These are phyloP conservation scores for Clusia tigrina DNA, from an alignment of 2,888 invertebrate species.

Conservation along the genomic window DNA sequence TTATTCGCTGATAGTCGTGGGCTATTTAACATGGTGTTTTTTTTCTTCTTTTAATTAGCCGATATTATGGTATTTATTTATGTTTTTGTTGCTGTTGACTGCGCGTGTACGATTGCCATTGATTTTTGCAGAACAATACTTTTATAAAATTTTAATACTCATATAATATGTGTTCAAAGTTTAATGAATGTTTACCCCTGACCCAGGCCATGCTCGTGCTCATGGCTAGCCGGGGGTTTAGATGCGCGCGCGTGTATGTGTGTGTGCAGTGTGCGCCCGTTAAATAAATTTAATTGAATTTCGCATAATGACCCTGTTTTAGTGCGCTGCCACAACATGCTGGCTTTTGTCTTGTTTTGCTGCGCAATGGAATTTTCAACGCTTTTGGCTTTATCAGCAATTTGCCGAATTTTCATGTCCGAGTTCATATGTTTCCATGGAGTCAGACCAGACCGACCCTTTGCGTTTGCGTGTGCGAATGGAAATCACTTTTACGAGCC, in stretches of 20 bases:
- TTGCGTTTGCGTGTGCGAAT: too few species aligned
- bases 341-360: neutral
- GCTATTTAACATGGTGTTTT: slow-evolving; percentile 1
- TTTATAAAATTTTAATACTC: neutral
- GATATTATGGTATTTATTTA: neutral
- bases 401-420: neutral
- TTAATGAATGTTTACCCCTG: too few species aligned
- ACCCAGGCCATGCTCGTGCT: too few species aligned
- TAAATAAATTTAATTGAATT: neutral
- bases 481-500: too few species aligned
- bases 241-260: too few species aligned
- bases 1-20: slow-evolving; percentile 1
- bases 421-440: too few species aligned
- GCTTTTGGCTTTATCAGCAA: too few species aligned
- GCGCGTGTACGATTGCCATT: neutral
- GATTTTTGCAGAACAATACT: neutral
- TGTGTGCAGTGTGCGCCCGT: neutral
- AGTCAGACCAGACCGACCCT: too few species aligned
- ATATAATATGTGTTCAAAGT: too few species aligned
- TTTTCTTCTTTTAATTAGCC: neutral
- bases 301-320: neutral
- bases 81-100: neutral
- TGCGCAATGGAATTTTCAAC: neutral
- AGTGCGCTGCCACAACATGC: neutral
- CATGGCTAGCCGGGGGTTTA: neutral